A percentile compares a stretch with the other conserved stretches of the same genome.
phyloP scores from a whole-genome alignment of 2,797 vertebrate genomes.

The Sebastes wilsoni region DNA sequence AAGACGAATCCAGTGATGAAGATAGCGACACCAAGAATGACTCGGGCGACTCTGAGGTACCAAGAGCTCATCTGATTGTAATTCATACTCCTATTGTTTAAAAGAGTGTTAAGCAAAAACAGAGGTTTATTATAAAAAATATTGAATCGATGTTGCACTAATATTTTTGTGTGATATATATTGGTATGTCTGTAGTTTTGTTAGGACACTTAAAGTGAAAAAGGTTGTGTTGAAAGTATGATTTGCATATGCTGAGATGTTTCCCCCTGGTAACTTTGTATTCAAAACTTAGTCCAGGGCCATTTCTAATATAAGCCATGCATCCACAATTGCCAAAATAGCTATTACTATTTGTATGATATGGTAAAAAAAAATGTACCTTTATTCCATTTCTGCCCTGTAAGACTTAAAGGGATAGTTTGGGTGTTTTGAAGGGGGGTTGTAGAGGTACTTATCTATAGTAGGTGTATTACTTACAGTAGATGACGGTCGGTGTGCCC shows the following conservation, averaged over 20 bases:
- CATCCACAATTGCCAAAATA: not conserved
- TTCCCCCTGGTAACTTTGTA: not conserved
- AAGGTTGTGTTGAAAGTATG: not conserved
- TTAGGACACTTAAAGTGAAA: not conserved
- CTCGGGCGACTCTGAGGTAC: constrained; percentile 65
- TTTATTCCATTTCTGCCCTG: not conserved
- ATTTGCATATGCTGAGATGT: not conserved
- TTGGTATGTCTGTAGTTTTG: not conserved
- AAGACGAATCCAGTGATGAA: constrained; percentile 55
- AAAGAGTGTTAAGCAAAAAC: not conserved
- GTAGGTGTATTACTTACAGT: too few species aligned
- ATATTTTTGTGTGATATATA: not conserved
- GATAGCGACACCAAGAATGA: constrained; percentile 40
- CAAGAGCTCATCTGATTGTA: not conserved
- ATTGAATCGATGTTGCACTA: not conserved
- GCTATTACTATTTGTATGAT: not conserved
- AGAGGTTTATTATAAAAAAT: not conserved
- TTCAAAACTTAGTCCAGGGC: not conserved
- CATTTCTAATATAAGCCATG: not conserved
- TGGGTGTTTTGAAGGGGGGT: too few species aligned
- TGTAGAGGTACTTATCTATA: too few species aligned
- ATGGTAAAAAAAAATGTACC: not conserved
- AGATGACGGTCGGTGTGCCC: too few species aligned
- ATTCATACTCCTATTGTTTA: not conserved
- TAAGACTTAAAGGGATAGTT: not conserved